Evolutionary conservation across 2,113 vertebrate species (phyloP).

Genomic region (Barbus barbus): DNA sequence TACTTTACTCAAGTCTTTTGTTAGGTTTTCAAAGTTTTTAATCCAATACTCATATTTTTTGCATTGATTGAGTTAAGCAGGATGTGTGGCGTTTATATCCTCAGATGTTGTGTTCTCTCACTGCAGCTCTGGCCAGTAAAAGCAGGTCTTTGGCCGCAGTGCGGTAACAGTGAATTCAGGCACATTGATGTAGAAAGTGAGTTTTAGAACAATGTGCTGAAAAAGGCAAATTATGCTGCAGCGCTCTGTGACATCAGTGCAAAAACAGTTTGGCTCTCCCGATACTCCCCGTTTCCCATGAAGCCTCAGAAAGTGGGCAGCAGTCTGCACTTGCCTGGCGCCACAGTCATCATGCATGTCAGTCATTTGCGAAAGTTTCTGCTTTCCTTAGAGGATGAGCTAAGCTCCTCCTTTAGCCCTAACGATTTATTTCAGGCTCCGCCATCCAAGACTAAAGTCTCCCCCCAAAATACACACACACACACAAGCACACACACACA

Average conservation of each 20-base stretch:
- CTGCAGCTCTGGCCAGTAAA: constrained; percentile 24
- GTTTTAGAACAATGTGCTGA: constrained; percentile 75
- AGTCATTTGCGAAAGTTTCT: constrained; percentile 82
- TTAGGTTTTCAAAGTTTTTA: neutral
- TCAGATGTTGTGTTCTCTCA: constrained; percentile 3
- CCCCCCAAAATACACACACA: constrained; percentile 44
- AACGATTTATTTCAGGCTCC: constrained; percentile 91
- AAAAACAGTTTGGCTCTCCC: constrained; percentile 73
- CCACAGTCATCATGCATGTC: constrained; percentile 88
- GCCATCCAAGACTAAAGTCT: constrained; percentile 69
- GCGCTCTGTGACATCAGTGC: constrained; percentile 77
- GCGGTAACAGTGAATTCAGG: constrained; percentile 4
- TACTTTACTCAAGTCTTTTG: too few species aligned
- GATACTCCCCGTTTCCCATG: constrained; percentile 83
- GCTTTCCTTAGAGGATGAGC: constrained; percentile 91
- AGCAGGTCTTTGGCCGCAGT: constrained; percentile 23
- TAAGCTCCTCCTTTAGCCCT: constrained; percentile 87
- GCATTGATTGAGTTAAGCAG: neutral
- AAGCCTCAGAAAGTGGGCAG: constrained; percentile 84
- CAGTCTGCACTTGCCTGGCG: constrained; percentile 84
- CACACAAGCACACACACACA: constrained; percentile 37
- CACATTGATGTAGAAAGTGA: constrained; percentile 70
- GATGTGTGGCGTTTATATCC: neutral
- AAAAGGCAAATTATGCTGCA: constrained; percentile 80
- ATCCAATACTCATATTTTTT: neutral